Conservation (phyloP, 2,113 vertebrate species). For the Odocoileus hemionus region DNA sequence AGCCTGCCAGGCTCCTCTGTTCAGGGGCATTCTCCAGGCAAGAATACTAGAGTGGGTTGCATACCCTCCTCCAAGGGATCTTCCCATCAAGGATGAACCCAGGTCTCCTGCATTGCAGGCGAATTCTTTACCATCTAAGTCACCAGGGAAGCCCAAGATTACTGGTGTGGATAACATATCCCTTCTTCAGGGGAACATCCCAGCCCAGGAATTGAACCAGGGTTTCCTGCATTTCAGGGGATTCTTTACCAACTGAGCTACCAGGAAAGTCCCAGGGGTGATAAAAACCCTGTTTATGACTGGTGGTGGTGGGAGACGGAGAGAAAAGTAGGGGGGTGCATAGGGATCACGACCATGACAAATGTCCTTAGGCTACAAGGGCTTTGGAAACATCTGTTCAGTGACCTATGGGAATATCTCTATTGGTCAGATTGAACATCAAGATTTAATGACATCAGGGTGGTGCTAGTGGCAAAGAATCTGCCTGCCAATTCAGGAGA, state of each 20-base stretch:
- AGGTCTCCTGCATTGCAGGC: not conserved
- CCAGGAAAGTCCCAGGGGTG: not conserved
- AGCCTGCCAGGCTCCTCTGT: not conserved
- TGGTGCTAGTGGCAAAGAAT: not conserved
- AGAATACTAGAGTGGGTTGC: not conserved
- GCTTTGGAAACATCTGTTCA: not conserved
- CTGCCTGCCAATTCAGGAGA: not conserved
- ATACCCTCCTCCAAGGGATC: not conserved
- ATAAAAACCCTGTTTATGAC: not conserved
- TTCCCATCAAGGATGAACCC: not conserved
- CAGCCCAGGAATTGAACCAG: not conserved
- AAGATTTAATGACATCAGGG: not conserved
- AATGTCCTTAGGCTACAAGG: not conserved
- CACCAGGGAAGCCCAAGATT: not conserved
- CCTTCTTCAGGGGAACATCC: not conserved
- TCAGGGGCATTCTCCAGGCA: not conserved
- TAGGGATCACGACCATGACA: not conserved
- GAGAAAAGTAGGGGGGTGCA: accelerated
- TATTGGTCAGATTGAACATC: not conserved
- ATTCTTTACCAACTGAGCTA: not conserved
- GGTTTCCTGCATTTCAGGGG: not conserved
- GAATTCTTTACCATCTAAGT: not conserved
- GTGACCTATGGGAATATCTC: not conserved
- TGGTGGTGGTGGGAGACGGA: not conserved
- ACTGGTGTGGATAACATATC: not conserved